Base-by-base conservation (phyloP, 2,888 invertebrate genomes). In the Bembecia ichneumoniformis region DNA sequence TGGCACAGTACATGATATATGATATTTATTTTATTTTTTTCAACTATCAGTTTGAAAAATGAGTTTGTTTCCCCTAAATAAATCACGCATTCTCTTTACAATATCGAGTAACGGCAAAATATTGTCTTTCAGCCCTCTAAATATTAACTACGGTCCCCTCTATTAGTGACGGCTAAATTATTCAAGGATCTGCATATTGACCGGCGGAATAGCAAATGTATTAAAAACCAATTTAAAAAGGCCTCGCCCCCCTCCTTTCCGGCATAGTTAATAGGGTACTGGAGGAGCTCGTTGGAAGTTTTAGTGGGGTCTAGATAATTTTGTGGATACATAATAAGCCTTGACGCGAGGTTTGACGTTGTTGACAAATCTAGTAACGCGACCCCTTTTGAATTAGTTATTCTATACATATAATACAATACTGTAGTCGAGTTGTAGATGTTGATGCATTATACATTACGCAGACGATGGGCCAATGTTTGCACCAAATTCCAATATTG, bases 121-220 rank as follows among this genome's bases (percentile, higher is more conserved):
- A 79, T 78, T 78, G 79, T 74, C 70, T 71, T 65, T 61, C 60
- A 20, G 68, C 69, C 74, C 67, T 68, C 66, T 76, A 76, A 81
- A 82, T 81, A 82, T 82, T 82, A 82, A 82, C 65, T 69, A 71
- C 65, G 66, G 62, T 67, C 66, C 75, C 75, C 68, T 76, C 66
- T 76, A 74, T 82, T 82, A 81, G 78, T 70, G 70, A 69, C 63
- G 55, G 63, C 71, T 78, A 74, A 80, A 82, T 82, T 77, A 83
- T 82, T 79, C 79, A 77, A 59, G 62, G 61, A 58, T 66, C 64
- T 71, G 69, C 70, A 73, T 79, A 81, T 77, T 80, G 80, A 77
- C 74, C 74, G 64, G 59, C 54, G 54, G 73, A 72, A 76, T 80
- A 73, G 57, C 53, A 67, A 74, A 74, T 66, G 66, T 61, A 63